phyloP scores from a whole-genome alignment of 2,888 invertebrate species.

The Synanthedon formicaeformis region DNA sequence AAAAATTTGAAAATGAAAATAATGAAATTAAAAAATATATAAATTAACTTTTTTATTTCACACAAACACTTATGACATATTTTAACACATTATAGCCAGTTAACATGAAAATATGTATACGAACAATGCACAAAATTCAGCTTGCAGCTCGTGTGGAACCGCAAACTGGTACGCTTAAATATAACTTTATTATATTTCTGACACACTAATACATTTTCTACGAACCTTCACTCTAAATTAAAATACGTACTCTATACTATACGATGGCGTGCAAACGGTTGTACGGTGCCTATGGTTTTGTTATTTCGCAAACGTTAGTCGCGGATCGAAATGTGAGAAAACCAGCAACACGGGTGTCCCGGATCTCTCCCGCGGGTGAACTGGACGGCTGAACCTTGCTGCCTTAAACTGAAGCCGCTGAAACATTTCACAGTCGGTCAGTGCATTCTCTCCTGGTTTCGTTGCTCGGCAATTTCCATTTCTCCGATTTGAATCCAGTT shows the following conservation, averaged over 20 bases:
- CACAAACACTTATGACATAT: too few relatives aligned
- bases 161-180: neutral
- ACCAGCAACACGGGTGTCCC: slow-evolving; percentile 22
- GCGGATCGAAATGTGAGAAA: neutral
- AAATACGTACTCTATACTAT: too few relatives aligned
- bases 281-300: too few relatives aligned
- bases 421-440: slow-evolving; percentile 21
- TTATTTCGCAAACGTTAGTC: neutral
- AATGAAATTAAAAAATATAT: too few relatives aligned
- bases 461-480: slow-evolving; percentile 3
- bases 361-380: slow-evolving; percentile 28
- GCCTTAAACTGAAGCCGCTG: slow-evolving; percentile 15
- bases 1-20: too few relatives aligned
- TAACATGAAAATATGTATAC: neutral
- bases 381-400: slow-evolving; percentile 24
- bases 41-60: too few relatives aligned
- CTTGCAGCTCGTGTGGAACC: neutral
- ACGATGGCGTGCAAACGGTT: neutral
- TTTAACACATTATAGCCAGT: too few relatives aligned
- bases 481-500: too few relatives aligned
- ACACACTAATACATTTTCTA: too few relatives aligned
- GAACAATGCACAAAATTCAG: neutral
- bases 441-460: slow-evolving; percentile 15
- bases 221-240: neutral
- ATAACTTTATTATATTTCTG: too few relatives aligned